Base-by-base conservation (phyloP, 2,888 invertebrate species). In the Dusona sp. region DNA sequence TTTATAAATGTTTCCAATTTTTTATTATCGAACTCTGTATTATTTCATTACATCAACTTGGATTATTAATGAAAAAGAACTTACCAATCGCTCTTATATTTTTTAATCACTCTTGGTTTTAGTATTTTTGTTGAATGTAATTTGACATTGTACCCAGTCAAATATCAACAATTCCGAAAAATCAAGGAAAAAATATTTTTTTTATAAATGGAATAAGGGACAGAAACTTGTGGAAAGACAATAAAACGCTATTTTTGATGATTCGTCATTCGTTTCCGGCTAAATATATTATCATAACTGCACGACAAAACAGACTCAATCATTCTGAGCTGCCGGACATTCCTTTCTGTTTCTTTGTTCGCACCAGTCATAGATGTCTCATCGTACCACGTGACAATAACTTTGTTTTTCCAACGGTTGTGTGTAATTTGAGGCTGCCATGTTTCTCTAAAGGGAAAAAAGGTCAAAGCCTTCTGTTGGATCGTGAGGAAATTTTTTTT, bases 251-350 rank as follows among this genome's bases (percentile, higher is more conserved):
- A 54, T 45, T 36, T 82, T 33, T n/a, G n/a, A 75, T 57, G 54
- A 61, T 67, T 79, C 84, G 74, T 87, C 82, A 70, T 73, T 64
- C 86, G 61, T 84, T 82, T 82, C 87, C 79, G 78, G 51, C 67
- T 79, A 87, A 87, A 87, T 87, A 61, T 87, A 75, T 87, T 87
- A 84, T 84, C 78, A 36, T 75, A 84, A 84, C 81, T 51, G 45
- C 78, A 72, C 73, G 67, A 81, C 72, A 81, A 73, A 73, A 16
- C 61, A 73, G 51, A 74, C 57, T 75, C 79, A 33, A 74, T 70
- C 36, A 45, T 74, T 74, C 68, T 13, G 45, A 64, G 57, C 57
- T 57, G 51, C 38, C 25, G 25, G 8, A 33, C 38, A 45, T 51
- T 67, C n/a, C 42, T 42, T 22, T 29, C 25, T 57, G 36, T 73